A percentile compares a stretch with the other conserved stretches of the same genome.
Conservation (phyloP, 2,113 vertebrate genomes). For the Pituophis catenifer region DNA sequence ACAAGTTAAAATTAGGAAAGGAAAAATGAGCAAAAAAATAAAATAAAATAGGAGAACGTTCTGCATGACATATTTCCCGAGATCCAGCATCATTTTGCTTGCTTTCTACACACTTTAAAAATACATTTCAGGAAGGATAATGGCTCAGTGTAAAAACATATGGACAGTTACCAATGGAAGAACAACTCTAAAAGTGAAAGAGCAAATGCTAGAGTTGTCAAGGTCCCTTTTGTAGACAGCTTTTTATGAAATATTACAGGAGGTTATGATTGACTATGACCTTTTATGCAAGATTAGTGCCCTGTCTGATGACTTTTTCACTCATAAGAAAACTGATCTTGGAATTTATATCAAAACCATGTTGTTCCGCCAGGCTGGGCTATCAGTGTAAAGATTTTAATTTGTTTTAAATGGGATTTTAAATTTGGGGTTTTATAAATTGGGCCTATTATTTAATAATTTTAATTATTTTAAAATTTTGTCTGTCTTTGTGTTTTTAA, state of each 20-base stretch:
- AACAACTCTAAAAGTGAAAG: neutral
- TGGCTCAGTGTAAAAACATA: no score
- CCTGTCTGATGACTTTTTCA: neutral
- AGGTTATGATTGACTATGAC: neutral
- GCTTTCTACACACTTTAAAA: neutral
- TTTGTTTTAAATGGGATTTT: no score
- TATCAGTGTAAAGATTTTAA: no score
- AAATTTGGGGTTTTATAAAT: no score
- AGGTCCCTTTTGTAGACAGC: neutral
- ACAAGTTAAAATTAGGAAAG: neutral
- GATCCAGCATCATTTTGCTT: neutral
- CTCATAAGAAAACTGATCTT: neutral
- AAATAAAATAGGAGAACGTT: neutral
- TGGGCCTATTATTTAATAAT: no score
- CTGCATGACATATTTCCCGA: neutral
- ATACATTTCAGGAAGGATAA: no score
- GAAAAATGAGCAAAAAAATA: neutral
- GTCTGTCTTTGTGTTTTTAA: no score
- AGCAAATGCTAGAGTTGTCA: neutral
- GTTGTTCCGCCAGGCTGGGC: no score
- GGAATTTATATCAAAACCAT: neutral
- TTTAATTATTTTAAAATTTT: no score
- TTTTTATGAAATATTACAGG: neutral
- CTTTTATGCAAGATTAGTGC: neutral
- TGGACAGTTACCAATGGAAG: neutral